Conservation (phyloP, 1,140 invertebrate genomes). For the Drosophila melanogaster region DNA sequence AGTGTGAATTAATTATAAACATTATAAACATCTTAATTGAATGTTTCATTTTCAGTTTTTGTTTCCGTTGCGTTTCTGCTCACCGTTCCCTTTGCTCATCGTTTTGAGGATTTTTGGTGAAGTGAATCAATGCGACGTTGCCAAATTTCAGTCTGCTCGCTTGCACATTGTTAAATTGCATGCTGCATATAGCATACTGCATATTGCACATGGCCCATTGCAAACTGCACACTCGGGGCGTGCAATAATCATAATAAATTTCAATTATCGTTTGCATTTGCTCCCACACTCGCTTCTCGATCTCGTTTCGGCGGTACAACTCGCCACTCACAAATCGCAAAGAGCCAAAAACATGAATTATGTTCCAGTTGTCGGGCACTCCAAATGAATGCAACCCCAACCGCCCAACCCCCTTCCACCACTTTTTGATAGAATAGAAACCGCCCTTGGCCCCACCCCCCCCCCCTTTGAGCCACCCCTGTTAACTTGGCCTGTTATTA, state of each 20-base stretch:
- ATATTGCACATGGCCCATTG: conserved; percentile 38
- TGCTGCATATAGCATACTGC: conserved; percentile 43
- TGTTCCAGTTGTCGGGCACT: conserved; percentile 34
- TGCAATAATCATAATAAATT: conserved; percentile 84
- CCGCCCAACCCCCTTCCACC: not conserved
- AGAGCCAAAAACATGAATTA: conserved; percentile 56
- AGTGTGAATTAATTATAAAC: no score
- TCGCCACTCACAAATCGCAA: conserved; percentile 18
- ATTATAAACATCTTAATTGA: no score
- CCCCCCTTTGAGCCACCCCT: not conserved
- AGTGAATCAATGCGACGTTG: conserved; percentile 49
- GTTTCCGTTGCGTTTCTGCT: not conserved
- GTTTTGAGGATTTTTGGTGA: conserved; percentile 31
- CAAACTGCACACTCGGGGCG: conserved; percentile 47
- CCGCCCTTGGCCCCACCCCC: not conserved
- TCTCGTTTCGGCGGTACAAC: conserved; percentile 15
- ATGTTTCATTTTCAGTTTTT: not conserved
- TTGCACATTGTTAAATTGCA: conserved; percentile 15
- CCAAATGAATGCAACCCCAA: not conserved
- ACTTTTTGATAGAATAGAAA: not conserved
- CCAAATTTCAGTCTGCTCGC: conserved; percentile 62
- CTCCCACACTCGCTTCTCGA: conserved; percentile 30
- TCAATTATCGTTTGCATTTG: conserved; percentile 80
- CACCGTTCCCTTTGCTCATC: not conserved
- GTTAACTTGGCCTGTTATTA: conserved; percentile 60